These are phyloP conservation scores for Mya arenaria DNA, from an alignment of 1,140 invertebrate genomes.

Conservation along the genomic window DNA sequence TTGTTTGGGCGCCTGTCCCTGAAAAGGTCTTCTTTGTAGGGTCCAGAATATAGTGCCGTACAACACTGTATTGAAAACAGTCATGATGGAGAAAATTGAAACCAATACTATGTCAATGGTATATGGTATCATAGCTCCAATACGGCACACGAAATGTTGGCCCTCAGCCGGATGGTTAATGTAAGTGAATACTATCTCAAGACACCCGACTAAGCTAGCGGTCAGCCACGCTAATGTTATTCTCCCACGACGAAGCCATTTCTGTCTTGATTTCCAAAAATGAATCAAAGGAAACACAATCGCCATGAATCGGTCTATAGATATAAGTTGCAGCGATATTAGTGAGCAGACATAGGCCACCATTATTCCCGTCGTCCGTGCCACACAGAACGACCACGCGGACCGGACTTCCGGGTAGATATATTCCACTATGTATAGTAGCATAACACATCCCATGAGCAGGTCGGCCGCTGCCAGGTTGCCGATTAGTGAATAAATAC, in stretches of 20 bases:
- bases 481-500: constrained; percentile 24
- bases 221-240: not conserved
- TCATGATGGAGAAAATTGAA: too few relatives aligned
- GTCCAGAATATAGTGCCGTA: too few relatives aligned
- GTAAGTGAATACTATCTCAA: not conserved
- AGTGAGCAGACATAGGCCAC: not conserved
- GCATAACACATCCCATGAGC: not conserved
- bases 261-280: not conserved
- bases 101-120: too few relatives aligned
- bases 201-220: not conserved
- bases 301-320: constrained; percentile 34
- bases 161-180: not conserved
- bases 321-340: not conserved
- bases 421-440: constrained; percentile 1
- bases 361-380: not conserved
- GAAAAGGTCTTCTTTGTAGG: too few relatives aligned
- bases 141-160: not conserved
- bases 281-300: constrained; percentile 29
- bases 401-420: not conserved
- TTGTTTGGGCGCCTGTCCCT: too few relatives aligned
- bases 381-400: constrained; percentile 4
- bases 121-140: not conserved
- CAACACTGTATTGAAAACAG: too few relatives aligned
- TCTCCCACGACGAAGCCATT: not conserved
- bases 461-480: constrained; percentile 33